Evolutionary conservation across 1,140 invertebrate species (phyloP).

Genomic region (Drosophila yakuba): DNA sequence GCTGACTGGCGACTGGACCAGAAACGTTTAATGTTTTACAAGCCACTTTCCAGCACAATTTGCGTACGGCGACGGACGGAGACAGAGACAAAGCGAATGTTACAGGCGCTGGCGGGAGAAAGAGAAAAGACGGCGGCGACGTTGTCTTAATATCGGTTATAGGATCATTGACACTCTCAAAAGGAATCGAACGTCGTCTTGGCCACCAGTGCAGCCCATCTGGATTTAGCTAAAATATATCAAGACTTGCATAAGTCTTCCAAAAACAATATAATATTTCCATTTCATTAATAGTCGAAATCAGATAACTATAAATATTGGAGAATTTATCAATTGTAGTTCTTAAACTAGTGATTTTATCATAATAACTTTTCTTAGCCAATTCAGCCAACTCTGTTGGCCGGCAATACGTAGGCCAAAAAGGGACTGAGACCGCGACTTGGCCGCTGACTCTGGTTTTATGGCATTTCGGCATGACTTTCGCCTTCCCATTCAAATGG

Average conservation of each 20-base stretch:
- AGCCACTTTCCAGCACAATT: slow-evolving; percentile 77
- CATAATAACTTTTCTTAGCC: neutral
- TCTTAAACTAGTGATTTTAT: too few species aligned
- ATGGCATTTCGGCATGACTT: slow-evolving; percentile 73
- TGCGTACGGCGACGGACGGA: slow-evolving; percentile 57
- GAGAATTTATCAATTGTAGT: too few species aligned
- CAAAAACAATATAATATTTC: too few species aligned
- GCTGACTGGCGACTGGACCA: slow-evolving; percentile 52
- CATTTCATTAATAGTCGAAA: too few species aligned
- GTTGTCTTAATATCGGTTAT: slow-evolving; percentile 77
- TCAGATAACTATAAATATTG: too few species aligned
- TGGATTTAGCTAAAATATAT: slow-evolving; percentile 1
- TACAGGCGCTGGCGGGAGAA: neutral
- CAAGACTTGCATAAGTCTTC: neutral
- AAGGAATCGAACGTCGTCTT: slow-evolving; percentile 3
- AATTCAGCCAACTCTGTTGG: slow-evolving; percentile 11
- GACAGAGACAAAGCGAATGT: neutral
- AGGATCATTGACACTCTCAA: slow-evolving; percentile 79
- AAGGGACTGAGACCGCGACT: slow-evolving; percentile 24
- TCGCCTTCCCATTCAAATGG: slow-evolving; percentile 46
- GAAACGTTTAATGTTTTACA: slow-evolving; percentile 79
- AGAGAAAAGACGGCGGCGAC: slow-evolving; percentile 18
- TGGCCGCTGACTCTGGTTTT: slow-evolving; percentile 45
- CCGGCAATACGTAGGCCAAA: neutral
- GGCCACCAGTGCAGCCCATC: neutral